These are phyloP conservation scores for Epicampocera succincta DNA, from an alignment of 2,888 invertebrate genomes.

Conservation along the genomic window DNA sequence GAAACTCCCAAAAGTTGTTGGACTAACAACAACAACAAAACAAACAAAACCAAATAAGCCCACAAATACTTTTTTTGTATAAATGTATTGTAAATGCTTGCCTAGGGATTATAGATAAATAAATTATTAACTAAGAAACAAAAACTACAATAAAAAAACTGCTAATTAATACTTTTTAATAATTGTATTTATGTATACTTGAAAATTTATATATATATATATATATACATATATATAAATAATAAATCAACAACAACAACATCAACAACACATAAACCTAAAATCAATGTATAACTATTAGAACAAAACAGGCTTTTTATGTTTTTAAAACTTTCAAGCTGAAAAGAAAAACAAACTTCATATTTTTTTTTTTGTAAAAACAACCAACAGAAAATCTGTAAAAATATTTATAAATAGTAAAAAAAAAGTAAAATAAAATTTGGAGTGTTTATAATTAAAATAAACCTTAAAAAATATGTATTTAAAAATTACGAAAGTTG, in stretches of 20 bases:
- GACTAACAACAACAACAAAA: not conserved
- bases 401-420: constrained; percentile 8
- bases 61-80: constrained; percentile 53
- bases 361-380: constrained; percentile 41
- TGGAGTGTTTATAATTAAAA: constrained; percentile 26
- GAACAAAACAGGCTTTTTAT: constrained; percentile 12
- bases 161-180: constrained; percentile 49
- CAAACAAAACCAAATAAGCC: constrained; percentile 5
- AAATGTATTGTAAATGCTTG: constrained; percentile 66
- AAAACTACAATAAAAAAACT: constrained; percentile 28
- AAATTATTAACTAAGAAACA: constrained; percentile 1
- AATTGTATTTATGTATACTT: constrained; percentile 45
- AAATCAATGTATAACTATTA: constrained; percentile 15
- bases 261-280: not conserved
- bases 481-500: not conserved
- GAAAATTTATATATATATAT: constrained; percentile 35
- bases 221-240: too few species aligned
- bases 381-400: constrained; percentile 27
- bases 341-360: not conserved
- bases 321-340: constrained; percentile 46
- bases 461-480: not conserved
- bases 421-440: not conserved
- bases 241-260: not conserved
- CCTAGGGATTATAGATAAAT: constrained; percentile 37
- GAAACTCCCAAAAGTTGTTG: constrained; percentile 24